Percentiles rank a stretch among this genome's conserved stretches.
Conservation (phyloP, 2,797 vertebrate species). For the Sparidentex hasta region DNA sequence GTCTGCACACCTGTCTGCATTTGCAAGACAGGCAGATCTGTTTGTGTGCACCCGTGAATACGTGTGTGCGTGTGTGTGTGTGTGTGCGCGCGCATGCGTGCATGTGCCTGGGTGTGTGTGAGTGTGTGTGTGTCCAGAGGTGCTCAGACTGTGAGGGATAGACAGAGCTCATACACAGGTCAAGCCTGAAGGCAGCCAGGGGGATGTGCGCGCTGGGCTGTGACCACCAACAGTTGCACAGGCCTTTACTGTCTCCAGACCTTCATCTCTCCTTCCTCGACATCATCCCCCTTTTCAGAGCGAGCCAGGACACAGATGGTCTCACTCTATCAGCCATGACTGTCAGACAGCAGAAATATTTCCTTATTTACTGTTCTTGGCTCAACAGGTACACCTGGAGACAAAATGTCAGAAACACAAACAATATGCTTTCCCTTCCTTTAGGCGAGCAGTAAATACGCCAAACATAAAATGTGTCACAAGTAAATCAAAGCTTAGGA, state of each 20-base stretch:
- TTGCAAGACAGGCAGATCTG: constrained; percentile 58
- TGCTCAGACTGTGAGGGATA: constrained; percentile 52
- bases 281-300: constrained; percentile 48
- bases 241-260: constrained; percentile 54
- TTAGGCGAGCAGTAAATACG: neutral
- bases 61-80: neutral
- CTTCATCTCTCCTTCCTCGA: constrained; percentile 57
- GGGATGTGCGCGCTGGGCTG: constrained; percentile 64
- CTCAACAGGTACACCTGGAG: constrained; percentile 28
- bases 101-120: constrained; percentile 29
- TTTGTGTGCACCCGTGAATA: constrained; percentile 41
- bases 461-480: neutral
- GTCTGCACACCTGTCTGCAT: constrained; percentile 67
- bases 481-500: neutral
- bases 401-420: constrained; percentile 20
- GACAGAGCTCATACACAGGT: constrained; percentile 72
- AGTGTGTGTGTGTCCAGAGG: constrained; percentile 49
- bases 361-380: constrained; percentile 55
- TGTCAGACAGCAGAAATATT: constrained; percentile 55
- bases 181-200: constrained; percentile 65
- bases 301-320: constrained; percentile 67
- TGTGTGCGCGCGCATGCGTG: constrained; percentile 29
- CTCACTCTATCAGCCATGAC: constrained; percentile 64
- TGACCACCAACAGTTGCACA: constrained; percentile 77
- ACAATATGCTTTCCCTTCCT: neutral